A percentile compares a stretch with the other conserved stretches of the same genome.
These are phyloP conservation scores for Eupristina koningsbergeri DNA, from an alignment of 1,140 invertebrate species.

Conservation along the genomic window DNA sequence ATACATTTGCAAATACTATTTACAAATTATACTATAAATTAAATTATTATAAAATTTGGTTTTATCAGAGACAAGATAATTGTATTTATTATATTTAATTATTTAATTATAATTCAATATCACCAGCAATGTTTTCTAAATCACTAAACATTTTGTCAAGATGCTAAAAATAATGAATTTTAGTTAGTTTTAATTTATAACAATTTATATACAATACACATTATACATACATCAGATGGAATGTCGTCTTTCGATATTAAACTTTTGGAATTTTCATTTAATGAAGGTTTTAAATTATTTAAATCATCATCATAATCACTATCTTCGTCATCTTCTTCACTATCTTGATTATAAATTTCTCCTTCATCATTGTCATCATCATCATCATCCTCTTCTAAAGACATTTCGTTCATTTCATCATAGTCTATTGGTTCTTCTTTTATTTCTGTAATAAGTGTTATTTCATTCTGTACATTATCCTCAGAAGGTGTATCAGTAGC, in stretches of 20 bases:
- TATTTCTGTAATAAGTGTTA: conserved; percentile 62
- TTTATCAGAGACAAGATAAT: conserved; percentile 23
- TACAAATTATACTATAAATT: conserved; percentile 55
- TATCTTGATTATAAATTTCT: conserved; percentile 60
- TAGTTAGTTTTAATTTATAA: conserved; percentile 44
- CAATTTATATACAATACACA: conserved; percentile 12
- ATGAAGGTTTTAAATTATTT: conserved; percentile 50
- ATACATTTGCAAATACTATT: conserved; percentile 54
- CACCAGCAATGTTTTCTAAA: conserved; percentile 65
- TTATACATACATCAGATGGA: conserved; percentile 56
- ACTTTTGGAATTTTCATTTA: conserved; percentile 34
- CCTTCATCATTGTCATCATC: conserved; percentile 61
- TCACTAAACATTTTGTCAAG: conserved; percentile 69
- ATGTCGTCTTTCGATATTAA: conserved; percentile 49
- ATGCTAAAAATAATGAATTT: conserved; percentile 60
- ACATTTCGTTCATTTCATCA: conserved; percentile 67
- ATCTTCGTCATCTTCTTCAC: conserved; percentile 60
- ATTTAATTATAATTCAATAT: conserved; percentile 56
- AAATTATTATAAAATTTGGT: conserved; percentile 50
- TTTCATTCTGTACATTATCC: conserved; percentile 56
- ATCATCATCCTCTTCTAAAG: conserved; percentile 62
- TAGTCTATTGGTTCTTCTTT: conserved; percentile 71
- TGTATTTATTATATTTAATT: conserved; percentile 6
- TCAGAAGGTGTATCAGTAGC: conserved; percentile 31
- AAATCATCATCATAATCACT: conserved; percentile 62